These are phyloP conservation scores for Cremastinae sp. DNA, from an alignment of 2,888 invertebrate genomes.

Conservation along the genomic window DNA sequence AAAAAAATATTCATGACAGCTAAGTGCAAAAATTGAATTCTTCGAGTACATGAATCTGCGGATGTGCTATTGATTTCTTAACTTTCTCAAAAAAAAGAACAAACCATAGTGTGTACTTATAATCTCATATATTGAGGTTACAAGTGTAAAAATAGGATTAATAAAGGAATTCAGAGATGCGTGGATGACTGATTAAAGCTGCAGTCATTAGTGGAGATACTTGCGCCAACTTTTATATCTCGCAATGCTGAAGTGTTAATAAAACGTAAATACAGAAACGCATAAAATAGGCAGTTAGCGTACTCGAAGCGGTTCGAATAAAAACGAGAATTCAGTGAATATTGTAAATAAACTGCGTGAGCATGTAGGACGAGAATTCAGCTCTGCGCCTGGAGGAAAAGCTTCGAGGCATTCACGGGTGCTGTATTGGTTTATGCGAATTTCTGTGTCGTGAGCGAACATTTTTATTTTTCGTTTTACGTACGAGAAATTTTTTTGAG, in stretches of 20 bases:
- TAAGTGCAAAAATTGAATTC: too few species aligned
- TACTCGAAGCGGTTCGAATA: background rate
- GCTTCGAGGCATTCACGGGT: conserved; percentile 46
- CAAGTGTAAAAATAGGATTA: conserved; percentile 10
- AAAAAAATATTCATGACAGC: too few species aligned
- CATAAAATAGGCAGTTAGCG: too few species aligned
- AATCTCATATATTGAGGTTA: background rate
- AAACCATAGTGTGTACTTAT: conserved; percentile 4
- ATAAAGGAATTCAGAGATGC: conserved; percentile 9
- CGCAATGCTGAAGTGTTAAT: too few species aligned
- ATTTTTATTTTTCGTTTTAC: too few species aligned
- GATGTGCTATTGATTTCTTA: too few species aligned
- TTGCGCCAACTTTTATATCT: too few species aligned
- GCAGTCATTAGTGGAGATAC: conserved; percentile 38
- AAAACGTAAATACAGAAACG: too few species aligned
- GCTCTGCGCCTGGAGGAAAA: conserved; percentile 48
- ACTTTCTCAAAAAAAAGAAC: too few species aligned
- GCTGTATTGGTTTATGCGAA: conserved; percentile 21
- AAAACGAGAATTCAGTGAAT: conserved; percentile 35
- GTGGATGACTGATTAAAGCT: conserved; percentile 25
- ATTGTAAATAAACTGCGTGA: conserved; percentile 50
- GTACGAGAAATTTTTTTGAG: too few species aligned
- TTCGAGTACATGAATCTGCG: too few species aligned
- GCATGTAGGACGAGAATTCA: conserved; percentile 50
- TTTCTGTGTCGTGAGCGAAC: too few species aligned